phyloP scores from a whole-genome alignment of 2,113 vertebrate species.

The Coreoperca whiteheadi region DNA sequence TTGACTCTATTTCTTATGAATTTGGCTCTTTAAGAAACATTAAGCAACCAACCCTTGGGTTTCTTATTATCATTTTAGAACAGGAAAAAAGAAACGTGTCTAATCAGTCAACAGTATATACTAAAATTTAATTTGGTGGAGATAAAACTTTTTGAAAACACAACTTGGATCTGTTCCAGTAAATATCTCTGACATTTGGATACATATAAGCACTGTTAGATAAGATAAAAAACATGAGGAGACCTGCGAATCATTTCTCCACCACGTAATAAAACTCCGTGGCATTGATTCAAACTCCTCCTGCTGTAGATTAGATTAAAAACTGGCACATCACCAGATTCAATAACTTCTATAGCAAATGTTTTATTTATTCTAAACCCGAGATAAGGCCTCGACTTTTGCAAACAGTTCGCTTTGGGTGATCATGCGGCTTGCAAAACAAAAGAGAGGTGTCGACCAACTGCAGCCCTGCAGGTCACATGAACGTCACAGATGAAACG shows the following conservation, averaged over 20 bases:
- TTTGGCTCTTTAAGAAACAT: neutral
- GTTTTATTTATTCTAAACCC: conserved; percentile 57
- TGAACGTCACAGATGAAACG: conserved; percentile 30
- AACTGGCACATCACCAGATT: conserved; percentile 56
- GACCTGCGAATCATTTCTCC: conserved; percentile 2
- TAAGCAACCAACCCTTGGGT: neutral
- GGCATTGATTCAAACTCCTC: conserved; percentile 38
- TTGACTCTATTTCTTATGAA: neutral
- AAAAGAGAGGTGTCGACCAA: conserved; percentile 9
- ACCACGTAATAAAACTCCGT: conserved; percentile 35
- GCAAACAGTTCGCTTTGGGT: conserved; percentile 30
- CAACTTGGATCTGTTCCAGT: conserved; percentile 3
- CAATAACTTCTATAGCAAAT: conserved; percentile 46
- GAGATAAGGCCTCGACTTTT: conserved; percentile 54
- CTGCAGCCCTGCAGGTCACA: conserved; percentile 15
- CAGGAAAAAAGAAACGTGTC: neutral
- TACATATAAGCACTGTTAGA: conserved; percentile 17
- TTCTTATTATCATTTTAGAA: neutral
- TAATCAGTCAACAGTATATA: neutral
- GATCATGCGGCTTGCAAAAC: conserved; percentile 16
- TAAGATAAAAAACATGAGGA: conserved; percentile 48
- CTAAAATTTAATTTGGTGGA: neutral
- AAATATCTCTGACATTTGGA: neutral
- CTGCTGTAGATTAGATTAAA: conserved; percentile 70
- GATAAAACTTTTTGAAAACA: conserved; percentile 16